Base-by-base conservation (phyloP, 2,888 invertebrate species). In the Prenolepis imparis region DNA sequence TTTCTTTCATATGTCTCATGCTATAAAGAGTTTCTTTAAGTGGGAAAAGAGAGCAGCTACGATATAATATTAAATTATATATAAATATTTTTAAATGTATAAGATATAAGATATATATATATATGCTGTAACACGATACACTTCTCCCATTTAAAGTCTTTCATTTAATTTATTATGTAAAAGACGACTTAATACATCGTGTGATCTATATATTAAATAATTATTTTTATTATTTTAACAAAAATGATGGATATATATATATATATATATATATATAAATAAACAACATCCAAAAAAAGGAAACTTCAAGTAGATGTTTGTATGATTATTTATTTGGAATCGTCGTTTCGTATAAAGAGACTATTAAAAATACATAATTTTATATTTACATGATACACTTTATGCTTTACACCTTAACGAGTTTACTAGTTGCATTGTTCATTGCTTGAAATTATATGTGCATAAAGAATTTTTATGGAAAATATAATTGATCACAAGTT, bases 221-320 rank as follows among this genome's bases (percentile, higher is more conserved):
- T 92, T 89, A 91, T 92, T 93, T 77, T 92, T 89, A 90, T 89
- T 92, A 92, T 90, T 90, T 86, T 91, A 90, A 90, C 90, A 91
- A 80, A 86, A 88, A 84, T 84, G 87, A 88, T 83, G 59, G 44
- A 72, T 59, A 28, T 28, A 28, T 28, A 72, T 59, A 59, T 59
- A 82, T 68, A 72, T 59, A 28, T 28, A 28, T 28, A 72, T 59
- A 59, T 59, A 82, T 68, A 82, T 72, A 80, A 90, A 90, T 89
- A 91, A 91, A 90, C 82, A 85, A 84, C 84, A 90, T 90, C 86
- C 85, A 80, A 77, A 48, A 84, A 85, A 81, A 70, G 41, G 82
- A 83, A 59, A 44, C 39, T 5, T 72, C 64, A 75, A 28, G 63
- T 81, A 81, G 83, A 83, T 84, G 80, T 86, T 83, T 84, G 24